A percentile compares a stretch with the other conserved stretches of the same genome.
Conservation (phyloP, 2,113 vertebrate genomes). For the Sitta europaea region DNA sequence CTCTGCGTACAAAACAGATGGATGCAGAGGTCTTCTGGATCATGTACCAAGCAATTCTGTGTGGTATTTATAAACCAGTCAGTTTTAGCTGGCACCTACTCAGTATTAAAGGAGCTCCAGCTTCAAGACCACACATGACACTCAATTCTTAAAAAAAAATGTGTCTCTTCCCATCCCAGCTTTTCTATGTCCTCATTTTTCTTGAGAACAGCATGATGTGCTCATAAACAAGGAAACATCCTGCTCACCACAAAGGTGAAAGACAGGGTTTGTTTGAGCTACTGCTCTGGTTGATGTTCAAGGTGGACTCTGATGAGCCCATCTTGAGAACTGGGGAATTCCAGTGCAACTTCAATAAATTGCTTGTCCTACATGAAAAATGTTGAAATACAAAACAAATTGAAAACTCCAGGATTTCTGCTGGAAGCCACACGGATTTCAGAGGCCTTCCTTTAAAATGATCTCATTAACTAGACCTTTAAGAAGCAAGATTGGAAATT, state of each 20-base stretch:
- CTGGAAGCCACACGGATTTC: not conserved
- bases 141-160: not conserved
- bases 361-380: not conserved
- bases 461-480: not conserved
- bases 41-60: not conserved
- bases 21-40: not conserved
- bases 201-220: not conserved
- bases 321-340: not conserved
- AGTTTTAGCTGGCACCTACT: not conserved
- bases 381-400: not conserved
- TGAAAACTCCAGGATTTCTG: not conserved
- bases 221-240: not conserved
- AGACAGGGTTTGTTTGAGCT: not conserved
- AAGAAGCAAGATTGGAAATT: not conserved
- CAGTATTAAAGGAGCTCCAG: not conserved
- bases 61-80: not conserved
- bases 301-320: not conserved
- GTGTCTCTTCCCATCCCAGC: not conserved
- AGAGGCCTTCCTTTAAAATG: not conserved
- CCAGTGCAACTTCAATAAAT: not conserved
- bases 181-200: not conserved
- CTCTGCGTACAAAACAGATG: not conserved
- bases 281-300: not conserved
- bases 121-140: not conserved
- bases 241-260: not conserved